phyloP scores from a whole-genome alignment of 1,140 invertebrate species.

The Drosophila oshimai region DNA sequence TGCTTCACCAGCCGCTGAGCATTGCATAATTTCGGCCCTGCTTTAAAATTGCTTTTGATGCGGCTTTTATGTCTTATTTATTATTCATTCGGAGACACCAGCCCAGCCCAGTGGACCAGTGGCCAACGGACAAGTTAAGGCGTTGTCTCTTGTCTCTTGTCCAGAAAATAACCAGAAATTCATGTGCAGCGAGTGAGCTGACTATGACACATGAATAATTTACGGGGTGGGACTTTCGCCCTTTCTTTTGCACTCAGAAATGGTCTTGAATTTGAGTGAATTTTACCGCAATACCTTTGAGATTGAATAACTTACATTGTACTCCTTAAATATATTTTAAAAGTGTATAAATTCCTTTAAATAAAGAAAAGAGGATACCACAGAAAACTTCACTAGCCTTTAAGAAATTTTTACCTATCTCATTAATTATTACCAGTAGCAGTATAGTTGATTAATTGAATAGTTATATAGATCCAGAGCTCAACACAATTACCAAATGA shows the following conservation, averaged over 20 bases:
- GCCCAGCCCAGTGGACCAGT: not conserved
- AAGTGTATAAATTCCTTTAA: too few species aligned
- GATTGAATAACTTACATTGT: not conserved
- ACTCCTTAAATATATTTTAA: not conserved
- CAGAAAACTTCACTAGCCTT: too few species aligned
- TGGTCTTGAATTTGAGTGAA: not conserved
- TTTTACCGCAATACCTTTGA: too few species aligned
- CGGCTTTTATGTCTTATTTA: conserved; percentile 78
- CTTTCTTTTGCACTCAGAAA: not conserved
- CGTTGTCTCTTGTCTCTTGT: conserved; percentile 51
- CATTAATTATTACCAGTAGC: too few species aligned
- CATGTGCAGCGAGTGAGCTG: conserved; percentile 61
- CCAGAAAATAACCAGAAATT: conserved; percentile 29
- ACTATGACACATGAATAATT: conserved; percentile 46
- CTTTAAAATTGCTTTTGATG: conserved; percentile 74
- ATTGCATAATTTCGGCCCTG: conserved; percentile 67
- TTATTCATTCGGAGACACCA: conserved; percentile 54
- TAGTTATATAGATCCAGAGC: too few species aligned
- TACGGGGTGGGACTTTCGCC: conserved; percentile 1
- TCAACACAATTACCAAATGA: too few species aligned
- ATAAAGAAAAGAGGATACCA: too few species aligned
- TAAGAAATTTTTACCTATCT: too few species aligned
- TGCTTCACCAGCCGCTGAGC: conserved; percentile 54
- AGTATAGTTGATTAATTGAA: too few species aligned
- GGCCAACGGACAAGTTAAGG: conserved; percentile 57